Percentiles rank a stretch among this genome's conserved stretches.
Evolutionary conservation across 92 coral and sea anemone genomes (phyloP).

Genomic region (Ricordea florida): DNA sequence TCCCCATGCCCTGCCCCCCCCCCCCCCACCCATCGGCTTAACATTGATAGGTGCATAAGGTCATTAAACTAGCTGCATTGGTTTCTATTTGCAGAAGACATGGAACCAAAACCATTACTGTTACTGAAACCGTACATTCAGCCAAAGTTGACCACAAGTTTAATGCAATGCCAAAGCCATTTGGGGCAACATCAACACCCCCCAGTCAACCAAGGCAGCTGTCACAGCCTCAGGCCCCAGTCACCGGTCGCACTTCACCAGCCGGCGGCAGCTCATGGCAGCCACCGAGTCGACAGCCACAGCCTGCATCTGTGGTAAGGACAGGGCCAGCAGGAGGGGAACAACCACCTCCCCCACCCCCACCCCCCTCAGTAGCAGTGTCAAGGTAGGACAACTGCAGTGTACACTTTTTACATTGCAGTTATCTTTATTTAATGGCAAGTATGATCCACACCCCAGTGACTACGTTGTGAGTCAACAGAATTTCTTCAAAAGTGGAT

Average conservation of each 20-base stretch:
- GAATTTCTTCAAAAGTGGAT: too few species aligned
- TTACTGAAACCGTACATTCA: constrained; percentile 84
- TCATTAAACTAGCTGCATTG: too few species aligned
- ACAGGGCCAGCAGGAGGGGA: constrained; percentile 47
- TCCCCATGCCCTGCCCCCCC: too few species aligned
- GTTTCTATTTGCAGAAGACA: too few species aligned
- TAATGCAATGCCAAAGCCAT: constrained; percentile 95
- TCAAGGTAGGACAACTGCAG: neutral
- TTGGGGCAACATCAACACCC: constrained; percentile 75
- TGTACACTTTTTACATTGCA: too few species aligned
- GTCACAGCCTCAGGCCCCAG: neutral
- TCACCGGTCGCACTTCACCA: constrained; percentile 18
- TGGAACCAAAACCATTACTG: constrained; percentile 50
- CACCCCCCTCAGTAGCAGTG: neutral
- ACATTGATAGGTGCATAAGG: too few species aligned
- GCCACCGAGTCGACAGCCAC: constrained; percentile 46
- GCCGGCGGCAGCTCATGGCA: constrained; percentile 22
- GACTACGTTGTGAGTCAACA: too few species aligned
- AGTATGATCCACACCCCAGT: too few species aligned
- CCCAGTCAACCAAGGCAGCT: constrained; percentile 9
- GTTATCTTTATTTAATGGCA: too few species aligned
- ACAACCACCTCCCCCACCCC: constrained; percentile 44
- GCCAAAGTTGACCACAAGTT: constrained; percentile 87
- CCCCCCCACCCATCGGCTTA: too few species aligned
- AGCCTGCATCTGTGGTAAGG: constrained; percentile 47